Evolutionary conservation across 2,888 invertebrate species (phyloP).

Genomic region (Epinotia ramella): DNA sequence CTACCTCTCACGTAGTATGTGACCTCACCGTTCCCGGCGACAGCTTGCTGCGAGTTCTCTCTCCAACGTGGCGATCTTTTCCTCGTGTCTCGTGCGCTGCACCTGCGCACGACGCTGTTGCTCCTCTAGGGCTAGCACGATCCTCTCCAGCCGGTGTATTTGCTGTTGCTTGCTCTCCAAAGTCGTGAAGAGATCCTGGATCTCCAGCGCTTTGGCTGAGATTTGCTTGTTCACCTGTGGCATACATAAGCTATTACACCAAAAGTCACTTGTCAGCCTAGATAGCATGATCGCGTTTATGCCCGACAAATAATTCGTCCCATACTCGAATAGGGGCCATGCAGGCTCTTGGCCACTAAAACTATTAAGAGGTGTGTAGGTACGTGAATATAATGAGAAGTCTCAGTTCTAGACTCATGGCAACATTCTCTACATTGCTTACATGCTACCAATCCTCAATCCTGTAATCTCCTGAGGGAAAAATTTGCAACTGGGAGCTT

Average conservation of each 20-base stretch:
- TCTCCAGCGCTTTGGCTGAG: constrained; percentile 80
- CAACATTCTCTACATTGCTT: too few species aligned
- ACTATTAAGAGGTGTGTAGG: too few species aligned
- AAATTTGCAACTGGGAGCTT: too few species aligned
- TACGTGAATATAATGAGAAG: too few species aligned
- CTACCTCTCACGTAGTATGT: not conserved
- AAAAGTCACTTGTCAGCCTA: too few species aligned
- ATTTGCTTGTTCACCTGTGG: constrained; percentile 81
- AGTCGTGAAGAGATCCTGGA: constrained; percentile 80
- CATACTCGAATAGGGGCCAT: too few species aligned
- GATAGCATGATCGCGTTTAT: too few species aligned
- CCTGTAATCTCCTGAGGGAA: too few species aligned
- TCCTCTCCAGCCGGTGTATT: constrained; percentile 83
- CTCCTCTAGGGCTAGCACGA: constrained; percentile 83
- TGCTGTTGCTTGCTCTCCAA: constrained; percentile 84
- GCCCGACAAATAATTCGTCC: too few species aligned
- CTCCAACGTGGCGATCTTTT: constrained; percentile 84
- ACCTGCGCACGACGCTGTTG: constrained; percentile 85
- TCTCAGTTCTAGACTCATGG: too few species aligned
- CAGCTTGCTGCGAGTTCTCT: constrained; percentile 77
- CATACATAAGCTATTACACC: constrained; percentile 9
- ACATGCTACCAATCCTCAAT: too few species aligned
- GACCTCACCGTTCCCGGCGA: constrained; percentile 67
- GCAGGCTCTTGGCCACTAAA: too few species aligned
- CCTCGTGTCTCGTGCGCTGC: constrained; percentile 85